Evolutionary conservation across 2,797 vertebrate species (phyloP).

Genomic region (Orientallactaga sibirica): DNA sequence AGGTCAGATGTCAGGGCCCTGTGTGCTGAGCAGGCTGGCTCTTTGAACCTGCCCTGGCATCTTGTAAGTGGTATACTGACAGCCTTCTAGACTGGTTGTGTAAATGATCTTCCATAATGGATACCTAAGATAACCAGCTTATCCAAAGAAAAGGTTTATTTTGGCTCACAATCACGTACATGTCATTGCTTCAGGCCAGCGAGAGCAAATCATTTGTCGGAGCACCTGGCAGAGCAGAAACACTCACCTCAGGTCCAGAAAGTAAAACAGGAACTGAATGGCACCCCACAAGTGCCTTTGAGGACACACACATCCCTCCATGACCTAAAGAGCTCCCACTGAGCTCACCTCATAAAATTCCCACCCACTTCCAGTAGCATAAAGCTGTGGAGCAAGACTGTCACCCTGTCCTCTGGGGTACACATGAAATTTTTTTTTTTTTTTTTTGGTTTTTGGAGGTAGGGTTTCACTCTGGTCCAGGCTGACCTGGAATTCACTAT

Average conservation of each 20-base stretch:
- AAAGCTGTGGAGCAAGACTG: background rate
- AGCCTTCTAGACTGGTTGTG: background rate
- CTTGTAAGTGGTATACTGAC: background rate
- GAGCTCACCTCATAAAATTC: background rate
- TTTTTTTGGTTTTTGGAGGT: no score
- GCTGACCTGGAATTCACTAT: no score
- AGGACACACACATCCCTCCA: background rate
- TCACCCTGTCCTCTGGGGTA: background rate
- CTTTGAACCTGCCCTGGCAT: background rate
- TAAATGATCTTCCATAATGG: background rate
- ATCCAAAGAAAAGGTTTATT: background rate
- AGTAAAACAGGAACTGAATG: background rate
- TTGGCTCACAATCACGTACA: background rate
- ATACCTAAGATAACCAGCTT: background rate
- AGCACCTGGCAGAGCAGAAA: background rate
- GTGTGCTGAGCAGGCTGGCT: background rate
- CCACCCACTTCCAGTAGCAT: background rate
- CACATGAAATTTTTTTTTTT: background rate
- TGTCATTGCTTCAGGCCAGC: background rate
- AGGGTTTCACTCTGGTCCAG: no score
- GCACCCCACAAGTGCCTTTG: background rate
- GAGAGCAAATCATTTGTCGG: background rate
- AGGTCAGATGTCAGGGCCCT: background rate
- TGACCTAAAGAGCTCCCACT: no score
- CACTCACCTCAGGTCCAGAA: background rate